phyloP scores from a whole-genome alignment of 2,888 invertebrate genomes.

The Mythimna albipuncta region DNA sequence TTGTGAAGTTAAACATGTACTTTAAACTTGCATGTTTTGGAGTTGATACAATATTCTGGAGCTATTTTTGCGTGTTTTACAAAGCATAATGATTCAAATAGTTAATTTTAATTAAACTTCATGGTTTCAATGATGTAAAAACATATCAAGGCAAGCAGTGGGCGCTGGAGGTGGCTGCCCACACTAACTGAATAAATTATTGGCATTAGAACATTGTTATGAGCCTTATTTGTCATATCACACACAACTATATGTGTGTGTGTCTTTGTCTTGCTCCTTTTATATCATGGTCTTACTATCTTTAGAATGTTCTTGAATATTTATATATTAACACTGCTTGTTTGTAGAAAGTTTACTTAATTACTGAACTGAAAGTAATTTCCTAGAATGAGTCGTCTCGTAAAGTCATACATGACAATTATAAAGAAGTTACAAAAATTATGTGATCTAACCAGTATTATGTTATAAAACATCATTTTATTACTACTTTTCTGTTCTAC shows the following conservation, averaged over 20 bases:
- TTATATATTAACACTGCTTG: slow-evolving; percentile 14
- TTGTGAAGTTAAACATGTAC: slow-evolving; percentile 47
- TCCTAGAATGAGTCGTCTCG: background rate
- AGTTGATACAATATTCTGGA: slow-evolving; percentile 16
- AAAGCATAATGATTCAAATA: slow-evolving; percentile 1
- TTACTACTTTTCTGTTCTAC: background rate
- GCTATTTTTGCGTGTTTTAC: slow-evolving; percentile 19
- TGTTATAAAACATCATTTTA: background rate
- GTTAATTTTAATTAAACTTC: slow-evolving; percentile 31
- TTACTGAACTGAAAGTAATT: slow-evolving; percentile 8
- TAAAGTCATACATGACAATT: slow-evolving; percentile 12
- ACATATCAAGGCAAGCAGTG: slow-evolving; percentile 86
- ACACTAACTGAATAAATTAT: slow-evolving; percentile 89
- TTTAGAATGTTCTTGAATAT: slow-evolving; percentile 53
- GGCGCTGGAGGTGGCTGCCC: slow-evolving; percentile 85
- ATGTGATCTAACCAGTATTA: background rate
- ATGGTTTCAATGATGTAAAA: slow-evolving; percentile 56
- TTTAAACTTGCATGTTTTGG: slow-evolving; percentile 50
- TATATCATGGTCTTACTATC: slow-evolving; percentile 45
- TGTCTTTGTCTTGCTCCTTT: slow-evolving; percentile 70
- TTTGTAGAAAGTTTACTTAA: slow-evolving; percentile 30
- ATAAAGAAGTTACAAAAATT: background rate
- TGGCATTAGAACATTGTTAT: slow-evolving; percentile 85
- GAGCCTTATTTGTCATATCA: slow-evolving; percentile 82
- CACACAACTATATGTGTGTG: slow-evolving; percentile 74